Evolutionary conservation across 2,888 invertebrate species (phyloP).

Genomic region (Drosophila kanekoi): DNA sequence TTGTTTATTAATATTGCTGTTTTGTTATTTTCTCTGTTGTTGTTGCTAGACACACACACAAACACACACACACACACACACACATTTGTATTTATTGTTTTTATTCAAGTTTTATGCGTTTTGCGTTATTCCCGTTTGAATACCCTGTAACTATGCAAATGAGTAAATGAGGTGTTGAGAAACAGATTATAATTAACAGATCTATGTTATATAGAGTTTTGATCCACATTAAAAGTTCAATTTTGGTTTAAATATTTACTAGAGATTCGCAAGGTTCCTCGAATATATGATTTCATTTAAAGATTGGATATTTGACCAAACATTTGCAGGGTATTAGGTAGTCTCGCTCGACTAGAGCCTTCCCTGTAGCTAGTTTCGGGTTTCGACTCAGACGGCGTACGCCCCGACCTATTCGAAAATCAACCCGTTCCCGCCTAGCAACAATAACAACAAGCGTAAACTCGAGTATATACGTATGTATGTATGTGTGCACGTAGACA

Average conservation of each 20-base stretch:
- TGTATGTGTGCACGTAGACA: not conserved
- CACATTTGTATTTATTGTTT: conserved; percentile 10
- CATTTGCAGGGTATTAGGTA: not conserved
- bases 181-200: no score
- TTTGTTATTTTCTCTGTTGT: conserved; percentile 32
- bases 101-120: conserved; percentile 6
- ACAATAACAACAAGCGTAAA: conserved; percentile 32
- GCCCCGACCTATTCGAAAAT: conserved; percentile 40
- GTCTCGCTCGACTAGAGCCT: not conserved
- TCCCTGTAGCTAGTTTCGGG: conserved; percentile 28
- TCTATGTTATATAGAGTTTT: no score
- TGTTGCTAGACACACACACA: conserved; percentile 20
- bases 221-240: no score
- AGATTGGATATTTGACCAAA: no score
- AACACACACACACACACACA: conserved; percentile 3
- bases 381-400: conserved; percentile 41
- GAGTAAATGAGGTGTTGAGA: not conserved
- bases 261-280: no score
- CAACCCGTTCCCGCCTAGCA: conserved; percentile 37
- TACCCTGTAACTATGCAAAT: conserved; percentile 9
- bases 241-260: no score
- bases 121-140: conserved; percentile 24
- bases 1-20: conserved; percentile 69
- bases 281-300: no score
- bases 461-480: not conserved